These are phyloP conservation scores for Epirrhoe alternata DNA, from an alignment of 2,888 invertebrate genomes.

Conservation along the genomic window DNA sequence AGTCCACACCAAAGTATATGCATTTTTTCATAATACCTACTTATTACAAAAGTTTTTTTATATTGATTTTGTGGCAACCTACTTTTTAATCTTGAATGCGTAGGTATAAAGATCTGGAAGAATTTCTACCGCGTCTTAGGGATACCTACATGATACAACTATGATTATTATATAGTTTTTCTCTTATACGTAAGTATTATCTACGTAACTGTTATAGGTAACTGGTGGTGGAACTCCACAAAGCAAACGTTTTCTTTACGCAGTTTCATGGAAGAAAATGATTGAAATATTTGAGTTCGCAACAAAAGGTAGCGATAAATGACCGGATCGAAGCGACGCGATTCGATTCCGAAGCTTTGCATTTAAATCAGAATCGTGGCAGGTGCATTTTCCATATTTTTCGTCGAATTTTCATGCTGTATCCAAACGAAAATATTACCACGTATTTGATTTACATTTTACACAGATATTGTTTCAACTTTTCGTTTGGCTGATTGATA, in stretches of 20 bases:
- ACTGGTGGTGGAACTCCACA: neutral
- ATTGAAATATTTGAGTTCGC: constrained; percentile 48
- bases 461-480: constrained; percentile 41
- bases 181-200: neutral
- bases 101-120: too few relatives aligned
- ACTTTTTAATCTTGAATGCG: too few relatives aligned
- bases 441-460: constrained; percentile 42
- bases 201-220: neutral
- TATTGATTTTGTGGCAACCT: too few relatives aligned
- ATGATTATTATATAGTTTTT: too few relatives aligned
- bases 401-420: constrained; percentile 49
- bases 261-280: constrained; percentile 35
- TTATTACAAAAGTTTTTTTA: too few relatives aligned
- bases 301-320: constrained; percentile 60
- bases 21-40: neutral
- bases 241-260: constrained; percentile 36
- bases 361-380: constrained; percentile 67
- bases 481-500: constrained; percentile 38
- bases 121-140: too few relatives aligned
- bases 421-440: constrained; percentile 39
- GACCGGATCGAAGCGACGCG: constrained; percentile 55
- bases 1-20: neutral
- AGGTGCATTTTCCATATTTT: constrained; percentile 67
- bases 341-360: constrained; percentile 69
- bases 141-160: too few relatives aligned